These are phyloP conservation scores for Toxotes chatareus DNA, from an alignment of 2,113 vertebrate species.

Conservation along the genomic window DNA sequence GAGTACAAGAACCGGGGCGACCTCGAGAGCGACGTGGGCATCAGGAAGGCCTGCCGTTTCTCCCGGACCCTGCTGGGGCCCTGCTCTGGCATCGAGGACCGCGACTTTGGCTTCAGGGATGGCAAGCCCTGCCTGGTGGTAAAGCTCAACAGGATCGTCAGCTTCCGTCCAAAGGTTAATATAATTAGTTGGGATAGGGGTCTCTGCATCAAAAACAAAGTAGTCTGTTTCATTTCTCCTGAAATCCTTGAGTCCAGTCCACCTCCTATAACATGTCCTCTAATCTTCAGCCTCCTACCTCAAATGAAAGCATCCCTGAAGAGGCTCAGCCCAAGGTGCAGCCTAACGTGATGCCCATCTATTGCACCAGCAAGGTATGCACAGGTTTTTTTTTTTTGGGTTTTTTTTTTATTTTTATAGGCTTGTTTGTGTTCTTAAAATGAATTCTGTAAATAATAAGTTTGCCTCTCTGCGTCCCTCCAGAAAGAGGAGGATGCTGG, in stretches of 20 bases:
- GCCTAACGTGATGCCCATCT: conserved; percentile 87
- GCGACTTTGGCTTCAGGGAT: conserved; percentile 85
- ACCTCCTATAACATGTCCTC: neutral
- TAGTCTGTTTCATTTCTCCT: neutral
- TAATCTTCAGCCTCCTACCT: conserved; percentile 83
- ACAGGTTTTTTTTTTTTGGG: fast-evolving
- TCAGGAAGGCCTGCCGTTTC: conserved; percentile 91
- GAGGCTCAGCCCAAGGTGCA: conserved; percentile 83
- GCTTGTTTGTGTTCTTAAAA: too few relatives aligned
- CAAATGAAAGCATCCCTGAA: conserved; percentile 85
- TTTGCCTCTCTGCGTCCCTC: neutral
- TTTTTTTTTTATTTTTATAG: too few relatives aligned
- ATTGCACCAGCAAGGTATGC: conserved; percentile 90
- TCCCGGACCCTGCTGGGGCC: conserved; percentile 85
- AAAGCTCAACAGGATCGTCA: conserved; percentile 95
- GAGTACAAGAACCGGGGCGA: conserved; percentile 86
- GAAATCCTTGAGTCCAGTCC: neutral
- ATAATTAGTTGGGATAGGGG: too few relatives aligned
- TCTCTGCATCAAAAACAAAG: too few relatives aligned
- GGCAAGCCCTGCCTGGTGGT: conserved; percentile 94
- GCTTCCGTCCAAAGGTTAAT: conserved; percentile 90
- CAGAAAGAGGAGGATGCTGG: conserved; percentile 91
- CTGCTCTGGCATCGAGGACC: conserved; percentile 90
- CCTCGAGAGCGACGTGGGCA: conserved; percentile 82
- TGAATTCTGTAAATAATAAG: too few relatives aligned